phyloP scores from a whole-genome alignment of 2,888 invertebrate species.

The Latheticus oryzae region DNA sequence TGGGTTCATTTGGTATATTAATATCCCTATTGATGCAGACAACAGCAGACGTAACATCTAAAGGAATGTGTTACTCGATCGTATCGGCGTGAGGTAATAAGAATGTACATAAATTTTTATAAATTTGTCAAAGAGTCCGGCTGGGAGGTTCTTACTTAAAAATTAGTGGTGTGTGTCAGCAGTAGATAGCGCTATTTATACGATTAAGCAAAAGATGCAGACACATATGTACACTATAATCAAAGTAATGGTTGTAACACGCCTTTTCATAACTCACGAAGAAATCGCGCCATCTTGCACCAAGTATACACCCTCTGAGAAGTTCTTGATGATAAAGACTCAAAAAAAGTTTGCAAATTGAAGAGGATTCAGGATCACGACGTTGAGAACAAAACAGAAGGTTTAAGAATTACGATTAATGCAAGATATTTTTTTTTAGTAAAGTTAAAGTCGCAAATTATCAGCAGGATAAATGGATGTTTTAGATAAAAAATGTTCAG shows the following conservation, averaged over 20 bases:
- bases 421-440: no score
- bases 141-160: slow-evolving; percentile 28
- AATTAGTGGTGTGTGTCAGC: slow-evolving; percentile 37
- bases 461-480: no score
- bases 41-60: slow-evolving; percentile 29
- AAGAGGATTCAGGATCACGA: no score
- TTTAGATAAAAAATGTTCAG: no score
- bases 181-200: slow-evolving; percentile 35
- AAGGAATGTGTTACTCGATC: slow-evolving; percentile 41
- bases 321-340: slow-evolving; percentile 26
- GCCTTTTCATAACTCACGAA: slow-evolving; percentile 35
- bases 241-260: slow-evolving; percentile 35
- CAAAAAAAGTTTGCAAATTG: slow-evolving; percentile 21
- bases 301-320: slow-evolving; percentile 32
- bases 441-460: no score
- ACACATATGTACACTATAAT: slow-evolving; percentile 38
- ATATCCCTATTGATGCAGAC: slow-evolving; percentile 25
- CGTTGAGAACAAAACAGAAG: no score
- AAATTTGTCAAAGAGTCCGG: slow-evolving; percentile 40
- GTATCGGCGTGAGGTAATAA: slow-evolving; percentile 39
- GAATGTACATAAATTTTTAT: slow-evolving; percentile 41
- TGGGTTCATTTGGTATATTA: no score
- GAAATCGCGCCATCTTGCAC: slow-evolving; percentile 13
- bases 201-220: slow-evolving; percentile 29
- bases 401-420: no score